Evolutionary conservation across 2,888 invertebrate genomes (phyloP).

Genomic region (Mesorhabditis belari): DNA sequence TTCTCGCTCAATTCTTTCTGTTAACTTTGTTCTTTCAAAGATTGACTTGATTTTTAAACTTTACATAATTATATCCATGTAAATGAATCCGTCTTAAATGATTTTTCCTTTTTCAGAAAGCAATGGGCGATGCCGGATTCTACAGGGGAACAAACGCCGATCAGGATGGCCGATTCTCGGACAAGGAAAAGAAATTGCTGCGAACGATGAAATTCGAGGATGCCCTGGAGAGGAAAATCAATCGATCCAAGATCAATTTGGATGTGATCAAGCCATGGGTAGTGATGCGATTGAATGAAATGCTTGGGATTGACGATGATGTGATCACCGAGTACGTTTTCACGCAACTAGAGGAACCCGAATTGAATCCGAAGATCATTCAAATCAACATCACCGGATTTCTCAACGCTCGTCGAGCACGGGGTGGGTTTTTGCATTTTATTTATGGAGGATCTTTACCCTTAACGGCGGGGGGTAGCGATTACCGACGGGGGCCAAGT

Average conservation of each 20-base stretch:
- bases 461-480: too few relatives aligned
- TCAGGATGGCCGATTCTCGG: slow-evolving; percentile 97
- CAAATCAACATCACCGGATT: slow-evolving; percentile 98
- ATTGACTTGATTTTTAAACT: too few relatives aligned
- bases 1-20: too few relatives aligned
- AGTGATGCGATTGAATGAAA: slow-evolving; percentile 86
- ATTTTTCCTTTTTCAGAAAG: background rate
- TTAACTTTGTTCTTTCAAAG: too few relatives aligned
- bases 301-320: slow-evolving; percentile 94
- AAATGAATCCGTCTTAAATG: too few relatives aligned
- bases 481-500: too few relatives aligned
- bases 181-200: slow-evolving; percentile 97
- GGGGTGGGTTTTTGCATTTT: too few relatives aligned
- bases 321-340: slow-evolving; percentile 97
- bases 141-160: slow-evolving; percentile 82
- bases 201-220: slow-evolving; percentile 98
- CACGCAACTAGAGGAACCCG: slow-evolving; percentile 87
- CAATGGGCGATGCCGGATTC: slow-evolving; percentile 41
- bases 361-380: slow-evolving; percentile 44
- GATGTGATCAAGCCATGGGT: slow-evolving; percentile 99
- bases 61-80: too few relatives aligned
- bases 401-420: slow-evolving; percentile 90
- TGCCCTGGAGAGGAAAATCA: slow-evolving; percentile 86
- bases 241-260: slow-evolving; percentile 94
- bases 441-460: too few relatives aligned